Conservation (phyloP, 2,888 invertebrate species). For the Scaptomyza tumidula region DNA sequence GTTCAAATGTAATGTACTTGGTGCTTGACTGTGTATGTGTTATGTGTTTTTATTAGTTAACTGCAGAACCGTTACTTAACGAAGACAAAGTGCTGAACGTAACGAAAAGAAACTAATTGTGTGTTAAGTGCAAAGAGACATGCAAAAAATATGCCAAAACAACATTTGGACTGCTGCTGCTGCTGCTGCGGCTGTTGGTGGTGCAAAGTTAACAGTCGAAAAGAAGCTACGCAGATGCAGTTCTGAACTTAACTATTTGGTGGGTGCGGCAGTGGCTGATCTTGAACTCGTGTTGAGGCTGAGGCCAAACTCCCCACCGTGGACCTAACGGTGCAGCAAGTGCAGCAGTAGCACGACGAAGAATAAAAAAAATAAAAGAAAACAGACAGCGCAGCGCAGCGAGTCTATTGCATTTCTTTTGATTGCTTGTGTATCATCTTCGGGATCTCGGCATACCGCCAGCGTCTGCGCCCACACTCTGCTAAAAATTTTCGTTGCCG, state of each 20-base stretch:
- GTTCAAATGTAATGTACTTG: conserved; percentile 35
- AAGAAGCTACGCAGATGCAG: conserved; percentile 34
- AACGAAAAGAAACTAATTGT: conserved; percentile 55
- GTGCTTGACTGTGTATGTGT: conserved; percentile 49
- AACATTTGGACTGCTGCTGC: conserved; percentile 42
- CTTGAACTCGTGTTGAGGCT: conserved; percentile 65
- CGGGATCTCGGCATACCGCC: conserved; percentile 54
- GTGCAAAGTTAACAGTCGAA: conserved; percentile 35
- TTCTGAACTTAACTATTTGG: conserved; percentile 36
- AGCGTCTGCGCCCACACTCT: conserved; percentile 53
- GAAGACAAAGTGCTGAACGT: conserved; percentile 53
- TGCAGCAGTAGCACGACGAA: conserved; percentile 50
- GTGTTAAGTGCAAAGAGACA: conserved; percentile 68
- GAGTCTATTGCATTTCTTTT: conserved; percentile 72
- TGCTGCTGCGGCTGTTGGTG: conserved; percentile 5
- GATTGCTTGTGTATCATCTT: conserved; percentile 80
- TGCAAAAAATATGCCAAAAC: conserved; percentile 58
- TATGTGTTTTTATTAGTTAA: conserved; percentile 61
- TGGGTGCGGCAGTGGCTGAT: conserved; percentile 69
- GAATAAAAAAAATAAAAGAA: conserved; percentile 21
- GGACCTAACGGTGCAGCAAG: conserved; percentile 70
- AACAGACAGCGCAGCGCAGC: conserved; percentile 30
- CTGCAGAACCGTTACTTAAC: conserved; percentile 58
- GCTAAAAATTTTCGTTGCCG: conserved; percentile 60
- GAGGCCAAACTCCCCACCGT: conserved; percentile 53